Evolutionary conservation across 1,140 invertebrate species (phyloP).

Genomic region (Zaprionus lachaisei): DNA sequence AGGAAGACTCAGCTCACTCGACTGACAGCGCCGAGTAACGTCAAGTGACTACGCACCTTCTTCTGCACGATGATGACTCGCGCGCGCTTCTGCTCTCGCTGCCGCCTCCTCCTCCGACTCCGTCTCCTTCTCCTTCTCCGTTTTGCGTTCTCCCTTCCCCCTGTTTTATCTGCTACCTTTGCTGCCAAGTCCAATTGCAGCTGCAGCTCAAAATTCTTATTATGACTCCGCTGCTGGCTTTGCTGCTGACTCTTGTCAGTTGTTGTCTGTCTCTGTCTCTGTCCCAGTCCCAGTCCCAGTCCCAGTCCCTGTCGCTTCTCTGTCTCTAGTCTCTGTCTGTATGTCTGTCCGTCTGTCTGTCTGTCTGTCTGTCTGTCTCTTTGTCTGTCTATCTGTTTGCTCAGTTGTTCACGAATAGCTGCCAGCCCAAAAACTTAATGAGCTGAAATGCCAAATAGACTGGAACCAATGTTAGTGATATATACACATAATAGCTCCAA

Average conservation of each 20-base stretch:
- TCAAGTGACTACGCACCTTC: slow-evolving; percentile 72
- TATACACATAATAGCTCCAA: slow-evolving; percentile 82
- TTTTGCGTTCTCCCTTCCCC: not conserved
- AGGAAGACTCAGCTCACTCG: slow-evolving; percentile 15
- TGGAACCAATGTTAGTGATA: slow-evolving; percentile 80
- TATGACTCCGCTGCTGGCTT: slow-evolving; percentile 11
- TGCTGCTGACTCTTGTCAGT: not conserved
- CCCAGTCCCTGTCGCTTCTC: too few species aligned
- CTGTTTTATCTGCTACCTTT: not conserved
- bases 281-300: too few species aligned
- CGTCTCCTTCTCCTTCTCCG: not conserved
- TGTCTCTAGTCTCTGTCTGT: not conserved
- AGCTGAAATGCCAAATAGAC: slow-evolving; percentile 84
- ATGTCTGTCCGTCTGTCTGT: not conserved
- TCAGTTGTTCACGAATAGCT: slow-evolving; percentile 84
- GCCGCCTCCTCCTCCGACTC: slow-evolving; percentile 1
- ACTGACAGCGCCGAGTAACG: slow-evolving; percentile 50
- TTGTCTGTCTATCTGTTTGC: slow-evolving; percentile 44
- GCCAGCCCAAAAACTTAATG: slow-evolving; percentile 84
- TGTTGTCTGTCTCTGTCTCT: not conserved
- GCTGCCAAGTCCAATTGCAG: slow-evolving; percentile 7
- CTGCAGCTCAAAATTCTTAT: slow-evolving; percentile 39
- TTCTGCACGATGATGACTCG: slow-evolving; percentile 20
- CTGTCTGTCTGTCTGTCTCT: not conserved
- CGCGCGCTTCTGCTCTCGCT: not conserved